These are phyloP conservation scores for Anthophora plumipes DNA, from an alignment of 2,888 invertebrate genomes.

Conservation along the genomic window DNA sequence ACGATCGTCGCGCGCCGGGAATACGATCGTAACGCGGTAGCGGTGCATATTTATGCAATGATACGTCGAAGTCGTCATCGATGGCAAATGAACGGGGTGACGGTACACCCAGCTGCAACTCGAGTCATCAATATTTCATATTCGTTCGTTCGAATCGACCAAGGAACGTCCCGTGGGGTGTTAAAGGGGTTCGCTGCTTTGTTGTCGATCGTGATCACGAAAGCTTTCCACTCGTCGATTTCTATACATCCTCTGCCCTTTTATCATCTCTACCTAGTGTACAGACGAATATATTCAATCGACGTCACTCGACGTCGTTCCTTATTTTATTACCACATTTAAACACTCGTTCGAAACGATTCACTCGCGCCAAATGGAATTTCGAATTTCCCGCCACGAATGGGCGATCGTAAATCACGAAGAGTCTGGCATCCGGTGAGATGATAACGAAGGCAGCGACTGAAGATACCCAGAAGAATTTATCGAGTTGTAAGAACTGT, in stretches of 20 bases:
- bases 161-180: slow-evolving; percentile 40
- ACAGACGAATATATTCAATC: slow-evolving; percentile 11
- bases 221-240: slow-evolving; percentile 2
- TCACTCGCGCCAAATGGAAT: neutral
- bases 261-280: neutral
- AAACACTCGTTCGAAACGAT: slow-evolving; percentile 1
- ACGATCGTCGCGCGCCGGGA: slow-evolving; percentile 57
- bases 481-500: slow-evolving; percentile 61
- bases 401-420: slow-evolving; percentile 48
- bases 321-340: slow-evolving; percentile 22
- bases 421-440: slow-evolving; percentile 35
- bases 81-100: slow-evolving; percentile 65
- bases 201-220: slow-evolving; percentile 28
- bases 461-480: slow-evolving; percentile 63
- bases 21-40: slow-evolving; percentile 59
- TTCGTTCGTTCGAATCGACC: slow-evolving; percentile 41
- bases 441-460: slow-evolving; percentile 61
- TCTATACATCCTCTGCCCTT: neutral
- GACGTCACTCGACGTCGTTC: neutral
- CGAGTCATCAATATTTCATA: slow-evolving; percentile 71
- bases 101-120: slow-evolving; percentile 28
- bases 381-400: slow-evolving; percentile 31
- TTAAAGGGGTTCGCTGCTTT: slow-evolving; percentile 4
- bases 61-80: slow-evolving; percentile 65
- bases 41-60: slow-evolving; percentile 73